Percentiles rank a stretch among this genome's conserved stretches.
Conservation (phyloP, 1,140 invertebrate species). For the Drosophila prosaltans region DNA sequence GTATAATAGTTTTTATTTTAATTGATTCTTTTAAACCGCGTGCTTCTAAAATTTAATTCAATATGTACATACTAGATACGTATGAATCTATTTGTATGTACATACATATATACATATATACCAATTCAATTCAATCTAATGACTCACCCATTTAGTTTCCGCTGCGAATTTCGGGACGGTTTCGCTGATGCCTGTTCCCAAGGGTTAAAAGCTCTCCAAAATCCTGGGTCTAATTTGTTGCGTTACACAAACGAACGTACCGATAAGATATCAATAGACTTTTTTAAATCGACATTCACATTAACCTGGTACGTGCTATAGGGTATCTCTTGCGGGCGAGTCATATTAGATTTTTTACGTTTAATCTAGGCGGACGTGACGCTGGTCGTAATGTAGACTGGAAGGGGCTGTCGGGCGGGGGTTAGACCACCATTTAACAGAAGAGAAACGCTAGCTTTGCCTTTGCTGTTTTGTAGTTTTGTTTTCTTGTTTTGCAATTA, state of each 20-base stretch:
- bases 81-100: not conserved
- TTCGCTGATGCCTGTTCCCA: not conserved
- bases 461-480: constrained; percentile 19
- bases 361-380: constrained; percentile 41
- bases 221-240: not conserved
- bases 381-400: not conserved
- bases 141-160: constrained; percentile 7
- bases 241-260: constrained; percentile 21
- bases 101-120: not conserved
- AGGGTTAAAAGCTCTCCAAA: constrained; percentile 11
- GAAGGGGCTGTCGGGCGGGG: not conserved
- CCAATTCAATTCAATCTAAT: not conserved
- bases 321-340: not conserved
- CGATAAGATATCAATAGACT: not conserved
- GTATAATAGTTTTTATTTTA: too few species aligned
- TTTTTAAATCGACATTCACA: too few species aligned
- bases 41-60: too few species aligned
- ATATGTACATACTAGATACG: not conserved
- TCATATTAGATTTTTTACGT: constrained; percentile 14
- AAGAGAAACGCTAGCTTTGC: constrained; percentile 20
- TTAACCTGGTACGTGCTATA: not conserved
- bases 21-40: too few species aligned
- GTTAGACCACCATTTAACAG: not conserved
- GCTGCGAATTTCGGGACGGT: not conserved
- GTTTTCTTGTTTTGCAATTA: constrained; percentile 38